Conservation (phyloP, 2,797 vertebrate species). For the Sebastes taczanowskii region DNA sequence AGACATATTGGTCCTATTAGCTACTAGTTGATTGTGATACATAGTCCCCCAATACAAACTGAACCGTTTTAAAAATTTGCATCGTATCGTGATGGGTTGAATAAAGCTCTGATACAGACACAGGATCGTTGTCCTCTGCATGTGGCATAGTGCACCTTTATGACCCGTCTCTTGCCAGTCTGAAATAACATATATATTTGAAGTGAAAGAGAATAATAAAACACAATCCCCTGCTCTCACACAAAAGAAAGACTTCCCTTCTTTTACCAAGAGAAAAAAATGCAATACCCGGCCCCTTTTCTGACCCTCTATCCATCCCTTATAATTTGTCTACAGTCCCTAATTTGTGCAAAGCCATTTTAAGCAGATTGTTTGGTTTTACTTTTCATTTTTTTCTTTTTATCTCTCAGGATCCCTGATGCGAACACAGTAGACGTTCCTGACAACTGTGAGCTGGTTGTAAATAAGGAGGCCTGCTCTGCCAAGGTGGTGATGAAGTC, state of each 20-base stretch:
- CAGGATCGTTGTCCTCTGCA: background rate
- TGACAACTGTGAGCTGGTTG: constrained; percentile 49
- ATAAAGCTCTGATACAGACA: too few species aligned
- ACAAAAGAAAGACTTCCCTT: background rate
- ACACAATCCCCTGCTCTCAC: background rate
- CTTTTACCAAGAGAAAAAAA: background rate
- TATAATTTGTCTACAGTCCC: background rate
- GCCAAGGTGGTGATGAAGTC: constrained; percentile 34
- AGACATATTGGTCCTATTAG: background rate
- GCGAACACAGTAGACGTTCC: accelerated
- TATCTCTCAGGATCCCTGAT: constrained; percentile 31
- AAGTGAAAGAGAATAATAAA: background rate
- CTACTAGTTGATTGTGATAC: background rate
- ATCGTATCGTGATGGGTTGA: too few species aligned
- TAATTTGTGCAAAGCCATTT: background rate
- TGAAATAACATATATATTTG: background rate
- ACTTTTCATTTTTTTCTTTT: background rate
- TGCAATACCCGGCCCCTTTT: background rate
- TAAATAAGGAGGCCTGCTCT: constrained; percentile 49
- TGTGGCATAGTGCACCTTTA: background rate
- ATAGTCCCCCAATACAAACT: background rate
- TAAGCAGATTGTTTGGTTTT: background rate
- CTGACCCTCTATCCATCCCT: background rate
- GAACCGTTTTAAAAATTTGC: too few species aligned
- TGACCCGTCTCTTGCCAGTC: background rate